Evolutionary conservation across 2,888 invertebrate genomes (phyloP).

Genomic region (Margaritifera margaritifera): DNA sequence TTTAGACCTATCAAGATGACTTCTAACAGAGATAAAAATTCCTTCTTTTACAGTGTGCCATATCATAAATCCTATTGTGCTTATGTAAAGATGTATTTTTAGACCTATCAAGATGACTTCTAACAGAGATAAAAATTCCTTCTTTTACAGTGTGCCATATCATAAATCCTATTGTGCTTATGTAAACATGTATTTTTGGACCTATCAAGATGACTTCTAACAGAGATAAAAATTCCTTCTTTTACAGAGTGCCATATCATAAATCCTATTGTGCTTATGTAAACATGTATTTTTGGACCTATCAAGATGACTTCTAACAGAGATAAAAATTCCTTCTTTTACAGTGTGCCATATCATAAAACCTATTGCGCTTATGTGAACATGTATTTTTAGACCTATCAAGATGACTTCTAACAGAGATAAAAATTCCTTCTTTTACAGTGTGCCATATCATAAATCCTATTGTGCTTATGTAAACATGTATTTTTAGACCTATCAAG

Average conservation of each 20-base stretch:
- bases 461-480: too few species aligned
- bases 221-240: conserved; percentile 8
- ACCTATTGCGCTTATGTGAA: too few species aligned
- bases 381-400: too few species aligned
- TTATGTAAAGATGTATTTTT: too few species aligned
- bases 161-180: too few species aligned
- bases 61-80: too few species aligned
- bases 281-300: too few species aligned
- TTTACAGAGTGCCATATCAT: conserved; percentile 96
- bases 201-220: background rate
- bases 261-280: too few species aligned
- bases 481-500: too few species aligned
- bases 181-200: too few species aligned
- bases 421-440: conserved; percentile 74
- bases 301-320: background rate
- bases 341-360: conserved; percentile 99
- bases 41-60: conserved; percentile 87
- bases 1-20: too few species aligned
- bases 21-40: background rate
- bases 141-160: conserved; percentile 92
- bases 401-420: background rate
- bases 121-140: background rate
- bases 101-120: too few species aligned
- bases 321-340: conserved; percentile 58
- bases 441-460: conserved; percentile 99